These are phyloP conservation scores for Megalops atlanticus DNA, from an alignment of 2,113 vertebrate species.

Conservation along the genomic window DNA sequence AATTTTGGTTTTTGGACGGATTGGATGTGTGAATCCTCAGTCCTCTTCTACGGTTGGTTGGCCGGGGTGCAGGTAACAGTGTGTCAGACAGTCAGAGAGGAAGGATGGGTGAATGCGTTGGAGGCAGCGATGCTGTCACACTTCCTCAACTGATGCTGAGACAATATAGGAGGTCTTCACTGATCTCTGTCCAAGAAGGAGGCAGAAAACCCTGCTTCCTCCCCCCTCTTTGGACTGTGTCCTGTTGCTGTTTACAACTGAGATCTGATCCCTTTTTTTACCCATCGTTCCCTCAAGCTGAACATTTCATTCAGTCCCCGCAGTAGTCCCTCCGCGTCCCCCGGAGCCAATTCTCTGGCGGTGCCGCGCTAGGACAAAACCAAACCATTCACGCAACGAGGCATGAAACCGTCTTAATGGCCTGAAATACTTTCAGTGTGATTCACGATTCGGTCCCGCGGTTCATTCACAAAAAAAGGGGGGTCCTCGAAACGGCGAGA, in stretches of 20 bases:
- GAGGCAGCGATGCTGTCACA: neutral
- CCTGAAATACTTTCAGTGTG: slow-evolving; percentile 19
- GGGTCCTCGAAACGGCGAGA: neutral
- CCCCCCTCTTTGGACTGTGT: neutral
- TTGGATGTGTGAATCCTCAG: neutral
- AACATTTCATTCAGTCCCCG: too few relatives aligned
- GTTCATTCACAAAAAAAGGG: slow-evolving; percentile 9
- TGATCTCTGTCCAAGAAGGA: neutral
- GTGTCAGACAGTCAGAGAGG: neutral
- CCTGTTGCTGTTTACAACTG: neutral
- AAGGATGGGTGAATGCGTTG: too few relatives aligned
- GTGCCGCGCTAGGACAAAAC: neutral
- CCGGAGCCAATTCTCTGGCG: neutral
- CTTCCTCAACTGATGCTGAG: neutral
- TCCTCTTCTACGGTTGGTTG: too few relatives aligned
- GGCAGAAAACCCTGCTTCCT: neutral
- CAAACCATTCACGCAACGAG: neutral
- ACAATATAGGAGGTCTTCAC: neutral
- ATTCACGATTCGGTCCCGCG: slow-evolving; percentile 4
- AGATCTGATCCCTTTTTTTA: too few relatives aligned
- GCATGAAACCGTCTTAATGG: neutral
- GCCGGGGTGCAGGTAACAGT: neutral
- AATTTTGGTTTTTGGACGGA: neutral
- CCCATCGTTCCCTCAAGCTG: neutral
- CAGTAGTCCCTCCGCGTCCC: too few relatives aligned